Evolutionary conservation across 2,113 vertebrate genomes (phyloP).

Genomic region (Toxotes chatareus): DNA sequence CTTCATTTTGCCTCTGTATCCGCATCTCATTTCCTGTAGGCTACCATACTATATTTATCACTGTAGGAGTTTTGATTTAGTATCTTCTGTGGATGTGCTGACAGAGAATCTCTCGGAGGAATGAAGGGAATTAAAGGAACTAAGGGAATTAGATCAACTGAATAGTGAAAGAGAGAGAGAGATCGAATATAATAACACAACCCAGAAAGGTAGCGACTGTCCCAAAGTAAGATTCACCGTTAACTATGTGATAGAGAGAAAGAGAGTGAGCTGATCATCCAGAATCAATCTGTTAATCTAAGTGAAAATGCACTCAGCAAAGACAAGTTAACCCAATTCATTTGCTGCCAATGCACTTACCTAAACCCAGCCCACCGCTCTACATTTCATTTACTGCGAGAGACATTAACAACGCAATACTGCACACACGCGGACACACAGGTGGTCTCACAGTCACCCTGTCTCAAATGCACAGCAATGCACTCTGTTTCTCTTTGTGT

Average conservation of each 20-base stretch:
- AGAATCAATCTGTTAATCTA: conserved; percentile 61
- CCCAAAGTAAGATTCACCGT: conserved; percentile 4
- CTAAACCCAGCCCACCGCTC: conserved; percentile 56
- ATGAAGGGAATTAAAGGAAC: neutral
- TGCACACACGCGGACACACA: conserved; percentile 44
- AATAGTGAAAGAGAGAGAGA: neutral
- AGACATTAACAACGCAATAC: conserved; percentile 65
- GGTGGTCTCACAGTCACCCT: conserved; percentile 6
- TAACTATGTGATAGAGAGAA: neutral
- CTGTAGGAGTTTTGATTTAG: neutral
- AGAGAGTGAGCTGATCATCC: conserved; percentile 42
- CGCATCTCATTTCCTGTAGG: conserved; percentile 12
- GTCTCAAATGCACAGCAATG: neutral
- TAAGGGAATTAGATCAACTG: neutral
- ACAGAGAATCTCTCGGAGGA: neutral
- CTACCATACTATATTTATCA: conserved; percentile 21
- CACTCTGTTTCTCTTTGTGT: neutral
- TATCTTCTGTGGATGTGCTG: conserved; percentile 12
- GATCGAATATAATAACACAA: conserved; percentile 7
- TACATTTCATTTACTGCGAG: conserved; percentile 65
- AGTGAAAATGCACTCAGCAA: conserved; percentile 69
- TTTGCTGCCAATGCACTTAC: conserved; percentile 49
- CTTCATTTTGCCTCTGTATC: conserved; percentile 12
- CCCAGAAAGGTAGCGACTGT: neutral
- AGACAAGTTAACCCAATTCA: conserved; percentile 76